Base-by-base conservation (phyloP, 1,140 invertebrate genomes). In the Rhyacophila brunnea region DNA sequence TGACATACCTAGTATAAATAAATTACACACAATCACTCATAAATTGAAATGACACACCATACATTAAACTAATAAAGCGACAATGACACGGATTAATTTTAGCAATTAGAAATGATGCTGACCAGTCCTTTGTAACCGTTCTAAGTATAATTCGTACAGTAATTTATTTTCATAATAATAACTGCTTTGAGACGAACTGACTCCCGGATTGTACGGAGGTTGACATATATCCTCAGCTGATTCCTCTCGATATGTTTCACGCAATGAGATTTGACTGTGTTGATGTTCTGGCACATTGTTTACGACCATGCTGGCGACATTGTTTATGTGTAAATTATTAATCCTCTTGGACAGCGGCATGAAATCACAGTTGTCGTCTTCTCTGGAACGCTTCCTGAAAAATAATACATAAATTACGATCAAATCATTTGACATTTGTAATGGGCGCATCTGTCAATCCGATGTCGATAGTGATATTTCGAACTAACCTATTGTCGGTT, bases 301-400 rank as follows among this genome's bases (percentile, higher is more conserved):
- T 6, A 47, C 56, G 36, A 40, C 44, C 52, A 62, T 54, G 32
- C 40, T 61, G 13, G 51, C 38, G 13, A 53, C 74, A 58, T 75
- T 78, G 61, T 88, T 88, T 40, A 90, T 84, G 65, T 89, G 87
- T n/a, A 90, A 75, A 73, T 90, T 89, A 65, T 89, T 90, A 57
- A 89, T 89, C 66, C 87, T 77, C 72, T 90, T 90, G 17, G 87
- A 89, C 20, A 90, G 68, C 43, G 88, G 88, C 81, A 87, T 87
- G 67, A 89, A 89, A 67, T 90, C 87, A 65, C 84, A 84, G 35
- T 79, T 78, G 62, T 88, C 87, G 60, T 87, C 86, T 72, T 88
- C 85, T 36, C 85, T 77, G 2, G 79, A 78, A 63, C 87, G 78
- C 78, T 89, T 89, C 64, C 86, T 88, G 68, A 65, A 77, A 68